Conservation (phyloP, 2,113 vertebrate species). For the Neolamprologus devosi region DNA sequence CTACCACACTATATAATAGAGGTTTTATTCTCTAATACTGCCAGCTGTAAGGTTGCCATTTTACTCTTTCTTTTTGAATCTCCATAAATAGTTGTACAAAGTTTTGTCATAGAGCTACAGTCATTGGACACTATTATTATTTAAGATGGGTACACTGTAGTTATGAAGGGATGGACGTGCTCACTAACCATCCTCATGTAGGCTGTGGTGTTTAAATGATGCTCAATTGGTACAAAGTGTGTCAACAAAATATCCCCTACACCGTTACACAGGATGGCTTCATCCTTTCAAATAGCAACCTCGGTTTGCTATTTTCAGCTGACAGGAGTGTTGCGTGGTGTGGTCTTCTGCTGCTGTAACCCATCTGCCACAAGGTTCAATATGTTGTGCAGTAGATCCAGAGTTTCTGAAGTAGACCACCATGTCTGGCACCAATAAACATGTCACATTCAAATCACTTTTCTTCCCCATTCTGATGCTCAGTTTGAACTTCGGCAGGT, state of each 20-base stretch:
- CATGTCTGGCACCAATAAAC: not conserved
- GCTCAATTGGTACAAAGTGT: not conserved
- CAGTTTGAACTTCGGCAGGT: not conserved
- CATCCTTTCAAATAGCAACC: not conserved
- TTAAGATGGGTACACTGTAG: not conserved
- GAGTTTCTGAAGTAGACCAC: not conserved
- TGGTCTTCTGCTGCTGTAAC: not conserved
- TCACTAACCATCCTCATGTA: not conserved
- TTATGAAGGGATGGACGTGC: not conserved
- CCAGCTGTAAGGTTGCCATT: not conserved
- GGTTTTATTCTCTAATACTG: not conserved
- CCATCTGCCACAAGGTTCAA: not conserved
- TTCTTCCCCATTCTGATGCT: not conserved
- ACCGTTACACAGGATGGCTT: not conserved
- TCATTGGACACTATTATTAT: not conserved
- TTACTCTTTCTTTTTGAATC: not conserved
- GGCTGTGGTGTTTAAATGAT: not conserved
- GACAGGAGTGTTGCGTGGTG: not conserved
- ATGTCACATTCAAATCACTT: not conserved
- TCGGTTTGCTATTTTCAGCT: not conserved
- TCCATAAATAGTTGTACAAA: not conserved
- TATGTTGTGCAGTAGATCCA: not conserved
- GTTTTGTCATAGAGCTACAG: not conserved
- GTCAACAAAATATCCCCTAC: not conserved
- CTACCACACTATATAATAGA: not conserved